Evolutionary conservation across 1,140 invertebrate species (phyloP).

Genomic region (Wasmannia auropunctata): DNA sequence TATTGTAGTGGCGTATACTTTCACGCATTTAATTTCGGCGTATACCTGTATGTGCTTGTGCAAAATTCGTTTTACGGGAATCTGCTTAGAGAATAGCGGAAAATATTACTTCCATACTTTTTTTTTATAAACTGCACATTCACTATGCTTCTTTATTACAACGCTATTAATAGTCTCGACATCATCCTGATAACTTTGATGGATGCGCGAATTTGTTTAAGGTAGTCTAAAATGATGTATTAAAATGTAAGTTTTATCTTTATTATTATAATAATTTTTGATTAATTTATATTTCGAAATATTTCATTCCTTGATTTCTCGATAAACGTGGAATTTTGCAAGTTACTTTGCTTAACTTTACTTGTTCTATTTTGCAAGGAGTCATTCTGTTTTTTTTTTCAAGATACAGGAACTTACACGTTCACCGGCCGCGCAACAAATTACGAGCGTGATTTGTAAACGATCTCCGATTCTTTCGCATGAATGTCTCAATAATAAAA

Average conservation of each 20-base stretch:
- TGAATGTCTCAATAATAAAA: slow-evolving; percentile 39
- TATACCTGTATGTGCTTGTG: not conserved
- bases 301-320: too few species aligned
- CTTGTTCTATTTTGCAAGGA: not conserved
- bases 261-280: not conserved
- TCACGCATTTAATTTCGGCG: not conserved
- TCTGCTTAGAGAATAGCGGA: not conserved
- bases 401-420: not conserved
- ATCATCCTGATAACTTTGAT: not conserved
- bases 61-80: slow-evolving; percentile 4
- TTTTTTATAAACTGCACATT: slow-evolving; percentile 14
- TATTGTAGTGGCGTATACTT: not conserved
- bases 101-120: slow-evolving; percentile 25
- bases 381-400: not conserved
- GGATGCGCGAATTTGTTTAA: slow-evolving; percentile 3
- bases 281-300: too few species aligned
- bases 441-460: slow-evolving; percentile 23
- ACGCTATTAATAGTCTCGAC: not conserved
- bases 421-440: not conserved
- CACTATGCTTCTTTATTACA: slow-evolving; percentile 1
- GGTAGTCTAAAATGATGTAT: not conserved
- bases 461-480: slow-evolving; percentile 13
- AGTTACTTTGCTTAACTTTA: not conserved
- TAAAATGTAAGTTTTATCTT: not conserved
- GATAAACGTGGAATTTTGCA: too few species aligned